These are phyloP conservation scores for Hydropsyche betteni DNA, from an alignment of 2,888 invertebrate species.

Conservation along the genomic window DNA sequence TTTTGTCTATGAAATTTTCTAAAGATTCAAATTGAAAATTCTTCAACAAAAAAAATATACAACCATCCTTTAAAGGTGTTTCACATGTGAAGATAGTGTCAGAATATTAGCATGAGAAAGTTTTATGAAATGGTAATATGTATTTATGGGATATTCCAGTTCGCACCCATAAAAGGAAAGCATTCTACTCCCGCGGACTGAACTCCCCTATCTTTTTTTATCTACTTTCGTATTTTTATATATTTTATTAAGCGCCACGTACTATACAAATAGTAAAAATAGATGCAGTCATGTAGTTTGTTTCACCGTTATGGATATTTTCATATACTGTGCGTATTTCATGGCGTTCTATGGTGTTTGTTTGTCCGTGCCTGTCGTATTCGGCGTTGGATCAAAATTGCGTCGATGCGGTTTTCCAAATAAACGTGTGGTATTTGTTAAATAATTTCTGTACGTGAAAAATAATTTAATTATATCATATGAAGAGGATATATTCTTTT, in stretches of 20 bases:
- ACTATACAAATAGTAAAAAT: not conserved
- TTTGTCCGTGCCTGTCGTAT: no score
- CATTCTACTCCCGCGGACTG: not conserved
- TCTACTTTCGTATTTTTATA: slow-evolving; percentile 17
- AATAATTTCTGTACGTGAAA: no score
- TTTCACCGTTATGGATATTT: not conserved
- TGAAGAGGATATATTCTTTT: no score
- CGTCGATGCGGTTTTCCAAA: no score
- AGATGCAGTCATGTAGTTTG: not conserved
- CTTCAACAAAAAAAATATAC: no score
- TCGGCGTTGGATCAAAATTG: no score
- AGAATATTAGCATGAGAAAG: slow-evolving; percentile 21
- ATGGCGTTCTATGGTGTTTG: no score
- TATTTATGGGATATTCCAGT: slow-evolving; percentile 6
- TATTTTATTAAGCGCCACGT: slow-evolving; percentile 12
- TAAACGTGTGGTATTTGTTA: no score
- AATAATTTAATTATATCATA: no score
- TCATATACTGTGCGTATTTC: slow-evolving; percentile 6
- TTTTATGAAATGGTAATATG: slow-evolving; percentile 22
- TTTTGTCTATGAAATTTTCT: no score
- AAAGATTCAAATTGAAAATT: no score
- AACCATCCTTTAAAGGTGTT: no score
- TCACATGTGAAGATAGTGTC: not conserved
- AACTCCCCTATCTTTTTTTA: slow-evolving; percentile 7
- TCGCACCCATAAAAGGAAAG: slow-evolving; percentile 8